Percentiles rank a stretch among this genome's conserved stretches.
These are phyloP conservation scores for Plebejus argus DNA, from an alignment of 2,888 invertebrate genomes.

Conservation along the genomic window DNA sequence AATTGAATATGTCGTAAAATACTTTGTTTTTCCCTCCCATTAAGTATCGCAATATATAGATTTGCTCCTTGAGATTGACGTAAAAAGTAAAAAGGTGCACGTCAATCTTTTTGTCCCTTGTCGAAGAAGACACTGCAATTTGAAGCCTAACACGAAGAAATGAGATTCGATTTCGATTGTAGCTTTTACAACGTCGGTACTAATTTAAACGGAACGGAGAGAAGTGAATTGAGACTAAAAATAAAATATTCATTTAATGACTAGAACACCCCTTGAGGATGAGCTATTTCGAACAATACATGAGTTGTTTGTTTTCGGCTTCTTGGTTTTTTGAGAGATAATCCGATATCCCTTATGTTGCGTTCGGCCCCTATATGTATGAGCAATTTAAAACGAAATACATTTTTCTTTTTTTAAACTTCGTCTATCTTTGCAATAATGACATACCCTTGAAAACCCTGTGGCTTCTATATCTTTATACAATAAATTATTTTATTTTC, in stretches of 20 bases:
- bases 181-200: constrained; percentile 51
- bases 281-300: constrained; percentile 60
- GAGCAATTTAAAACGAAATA: too few species aligned
- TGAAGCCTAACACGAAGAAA: not conserved
- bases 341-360: constrained; percentile 21
- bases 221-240: constrained; percentile 57
- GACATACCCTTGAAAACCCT: too few species aligned
- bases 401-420: too few species aligned
- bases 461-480: too few species aligned
- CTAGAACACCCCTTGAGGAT: constrained; percentile 48
- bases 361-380: constrained; percentile 23
- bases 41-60: constrained; percentile 53
- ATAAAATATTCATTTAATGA: constrained; percentile 60
- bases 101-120: constrained; percentile 62
- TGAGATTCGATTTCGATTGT: not conserved
- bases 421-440: too few species aligned
- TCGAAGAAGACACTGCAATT: not conserved
- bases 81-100: constrained; percentile 56
- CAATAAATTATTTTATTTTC: too few species aligned
- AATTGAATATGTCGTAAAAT: constrained; percentile 17
- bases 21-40: constrained; percentile 46
- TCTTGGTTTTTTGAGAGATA: constrained; percentile 41
- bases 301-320: constrained; percentile 39
- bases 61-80: constrained; percentile 55
- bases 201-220: constrained; percentile 67